Evolutionary conservation across 2,888 invertebrate species (phyloP), one percentile per base, ranked within the genome.

Genomic region (Catocala sponsa): DNA sequence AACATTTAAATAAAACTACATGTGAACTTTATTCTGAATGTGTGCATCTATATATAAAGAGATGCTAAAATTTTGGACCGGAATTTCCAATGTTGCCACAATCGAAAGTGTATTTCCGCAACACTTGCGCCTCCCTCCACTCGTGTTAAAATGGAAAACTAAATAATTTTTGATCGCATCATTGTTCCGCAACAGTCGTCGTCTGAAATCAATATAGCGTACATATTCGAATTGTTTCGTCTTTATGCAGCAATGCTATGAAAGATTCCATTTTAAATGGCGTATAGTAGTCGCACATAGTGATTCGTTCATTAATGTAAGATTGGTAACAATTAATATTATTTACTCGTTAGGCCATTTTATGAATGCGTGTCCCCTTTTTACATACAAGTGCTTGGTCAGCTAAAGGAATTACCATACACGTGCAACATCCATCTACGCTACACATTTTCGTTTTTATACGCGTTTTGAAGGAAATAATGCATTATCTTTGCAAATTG

Each of bases 231-330:
- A 79, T 86, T 89, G 89, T 92, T 89, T 89, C 91, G 91, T 88
- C 88, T 90, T 82, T 92, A 94, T 95, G 94, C 94, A 91, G 92
- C 92, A 90, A 94, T 94, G 94, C 94, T 93, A 95, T 95, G 95
- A 94, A 91, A 92, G 85, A 90, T 88, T 88, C 80, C 84, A 88
- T 91, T 91, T 90, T 92, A 90, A 87, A 94, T 93, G 94, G 94
- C 92, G 94, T 94, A 89, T 90, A 92, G 92, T 95, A 94, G 91
- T 92, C 94, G 94, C 92, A 90, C 89, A 94, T 95, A 94, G 95
- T 95, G 95, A 95, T 92, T 90, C 89, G 94, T 94, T 94, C 87
- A 89, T 90, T 91, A 94, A 95, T 94, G 95, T 94, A 94, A 94
- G 94, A 94, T 94, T 94, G 95, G 94, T 95, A 94, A 95, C 91